phyloP scores from a whole-genome alignment of 2,888 invertebrate species.

The Diarsia dahlii region DNA sequence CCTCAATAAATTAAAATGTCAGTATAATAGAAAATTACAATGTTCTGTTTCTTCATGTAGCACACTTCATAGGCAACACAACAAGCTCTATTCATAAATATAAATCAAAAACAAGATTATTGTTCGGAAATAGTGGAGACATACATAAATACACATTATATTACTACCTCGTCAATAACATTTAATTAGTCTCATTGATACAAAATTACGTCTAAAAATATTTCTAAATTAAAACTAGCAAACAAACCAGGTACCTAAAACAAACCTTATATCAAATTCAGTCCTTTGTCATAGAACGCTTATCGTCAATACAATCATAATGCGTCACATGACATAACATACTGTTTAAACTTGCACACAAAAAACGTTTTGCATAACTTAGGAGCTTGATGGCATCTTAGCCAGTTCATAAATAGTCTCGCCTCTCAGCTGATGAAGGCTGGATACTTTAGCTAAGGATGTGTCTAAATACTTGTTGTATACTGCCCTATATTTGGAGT shows the following conservation, averaged over 20 bases:
- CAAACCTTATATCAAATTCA: slow-evolving; percentile 79
- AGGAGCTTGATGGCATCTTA: slow-evolving; percentile 63
- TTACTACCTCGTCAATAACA: slow-evolving; percentile 61
- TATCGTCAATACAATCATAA: slow-evolving; percentile 35
- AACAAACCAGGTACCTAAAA: slow-evolving; percentile 80
- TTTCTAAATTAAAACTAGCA: slow-evolving; percentile 77
- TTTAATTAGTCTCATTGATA: slow-evolving; percentile 72
- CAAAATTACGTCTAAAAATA: slow-evolving; percentile 79
- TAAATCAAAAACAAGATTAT: slow-evolving; percentile 61
- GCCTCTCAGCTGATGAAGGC: slow-evolving; percentile 91
- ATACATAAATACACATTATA: slow-evolving; percentile 61
- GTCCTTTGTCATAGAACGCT: slow-evolving; percentile 71
- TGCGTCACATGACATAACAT: slow-evolving; percentile 53
- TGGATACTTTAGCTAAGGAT: slow-evolving; percentile 92
- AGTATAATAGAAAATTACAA: slow-evolving; percentile 62
- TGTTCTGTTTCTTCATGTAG: slow-evolving; percentile 54
- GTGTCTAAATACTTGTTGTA: slow-evolving; percentile 92
- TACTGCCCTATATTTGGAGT: slow-evolving; percentile 93
- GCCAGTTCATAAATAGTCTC: slow-evolving; percentile 79
- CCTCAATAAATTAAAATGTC: slow-evolving; percentile 67
- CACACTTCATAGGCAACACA: slow-evolving; percentile 19
- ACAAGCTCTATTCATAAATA: slow-evolving; percentile 55
- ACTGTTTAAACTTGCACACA: slow-evolving; percentile 49
- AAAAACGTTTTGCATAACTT: slow-evolving; percentile 27
- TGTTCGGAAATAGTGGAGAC: slow-evolving; percentile 47